These are phyloP conservation scores for Rhineura floridana DNA, from an alignment of 2,113 vertebrate genomes.

Conservation along the genomic window DNA sequence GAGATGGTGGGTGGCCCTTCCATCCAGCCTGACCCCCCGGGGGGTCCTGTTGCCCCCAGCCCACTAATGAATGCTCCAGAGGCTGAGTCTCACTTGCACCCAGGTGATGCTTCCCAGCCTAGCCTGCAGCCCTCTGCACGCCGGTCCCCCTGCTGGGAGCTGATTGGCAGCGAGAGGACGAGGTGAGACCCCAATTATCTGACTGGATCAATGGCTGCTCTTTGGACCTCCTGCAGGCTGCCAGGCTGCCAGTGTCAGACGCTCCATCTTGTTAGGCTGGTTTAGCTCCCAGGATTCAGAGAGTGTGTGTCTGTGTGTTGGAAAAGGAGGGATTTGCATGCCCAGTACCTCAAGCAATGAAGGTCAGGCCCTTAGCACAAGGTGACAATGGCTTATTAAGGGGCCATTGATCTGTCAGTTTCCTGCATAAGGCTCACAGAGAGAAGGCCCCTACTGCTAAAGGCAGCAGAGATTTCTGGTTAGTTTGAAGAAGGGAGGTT, in stretches of 20 bases:
- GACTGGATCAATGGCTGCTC: constrained; percentile 25
- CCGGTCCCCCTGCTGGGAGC: background rate
- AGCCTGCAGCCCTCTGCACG: background rate
- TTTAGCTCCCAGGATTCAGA: background rate
- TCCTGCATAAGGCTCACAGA: background rate
- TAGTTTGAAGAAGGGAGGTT: background rate
- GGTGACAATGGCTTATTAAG: background rate
- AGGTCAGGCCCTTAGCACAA: background rate
- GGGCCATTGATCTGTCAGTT: background rate
- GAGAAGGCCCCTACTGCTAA: background rate
- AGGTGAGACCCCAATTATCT: constrained; percentile 47
- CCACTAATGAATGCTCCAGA: constrained; percentile 33
- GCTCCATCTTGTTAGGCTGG: constrained; percentile 7
- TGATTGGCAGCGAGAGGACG: constrained; percentile 35
- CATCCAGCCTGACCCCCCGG: background rate
- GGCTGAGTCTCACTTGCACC: background rate
- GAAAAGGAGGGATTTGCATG: background rate
- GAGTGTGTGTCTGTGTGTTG: too few species aligned
- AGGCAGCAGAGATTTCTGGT: too few species aligned
- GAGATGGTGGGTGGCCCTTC: background rate
- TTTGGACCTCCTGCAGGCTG: background rate
- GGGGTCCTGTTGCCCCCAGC: background rate
- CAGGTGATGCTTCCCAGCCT: background rate
- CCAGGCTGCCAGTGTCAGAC: background rate
- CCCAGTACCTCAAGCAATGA: background rate